A percentile compares a stretch with the other conserved stretches of the same genome.
phyloP scores from a whole-genome alignment of 2,888 invertebrate species.

The Napeogenes sylphis region DNA sequence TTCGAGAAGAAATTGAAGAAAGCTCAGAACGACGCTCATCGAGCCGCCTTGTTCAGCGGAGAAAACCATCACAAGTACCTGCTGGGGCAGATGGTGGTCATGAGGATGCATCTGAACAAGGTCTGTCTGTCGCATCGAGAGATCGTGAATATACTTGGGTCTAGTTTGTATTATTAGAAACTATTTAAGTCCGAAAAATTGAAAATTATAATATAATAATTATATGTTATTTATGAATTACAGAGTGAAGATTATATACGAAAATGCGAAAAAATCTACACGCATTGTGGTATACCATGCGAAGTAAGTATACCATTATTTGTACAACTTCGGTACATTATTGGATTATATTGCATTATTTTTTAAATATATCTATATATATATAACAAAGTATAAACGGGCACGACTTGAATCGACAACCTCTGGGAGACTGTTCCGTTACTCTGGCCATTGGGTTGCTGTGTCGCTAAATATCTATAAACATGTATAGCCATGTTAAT shows the following conservation, averaged over 20 bases:
- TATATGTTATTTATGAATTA: slow-evolving; percentile 33
- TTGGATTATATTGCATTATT: not conserved
- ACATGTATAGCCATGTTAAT: too few relatives aligned
- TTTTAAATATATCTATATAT: too few relatives aligned
- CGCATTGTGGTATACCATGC: slow-evolving; percentile 50
- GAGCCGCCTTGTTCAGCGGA: slow-evolving; percentile 55
- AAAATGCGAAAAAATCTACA: slow-evolving; percentile 49
- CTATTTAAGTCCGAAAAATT: too few relatives aligned
- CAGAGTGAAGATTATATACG: slow-evolving; percentile 66
- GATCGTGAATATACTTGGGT: too few relatives aligned
- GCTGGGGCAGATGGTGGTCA: slow-evolving; percentile 67
- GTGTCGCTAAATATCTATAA: too few relatives aligned
- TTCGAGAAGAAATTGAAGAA: slow-evolving; percentile 46
- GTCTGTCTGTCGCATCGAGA: slow-evolving; percentile 32
- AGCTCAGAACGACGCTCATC: slow-evolving; percentile 50
- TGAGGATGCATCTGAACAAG: slow-evolving; percentile 69
- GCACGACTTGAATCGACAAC: too few relatives aligned
- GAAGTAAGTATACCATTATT: slow-evolving; percentile 47
- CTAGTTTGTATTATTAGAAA: slow-evolving; percentile 4
- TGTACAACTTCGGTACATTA: not conserved
- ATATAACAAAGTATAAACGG: too few relatives aligned
- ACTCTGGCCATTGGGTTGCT: too few relatives aligned
- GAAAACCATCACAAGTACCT: slow-evolving; percentile 68
- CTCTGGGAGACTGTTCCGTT: too few relatives aligned
- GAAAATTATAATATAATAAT: not conserved